These are phyloP conservation scores for Tolmerus cingulatus DNA, from an alignment of 2,888 invertebrate species.

Conservation along the genomic window DNA sequence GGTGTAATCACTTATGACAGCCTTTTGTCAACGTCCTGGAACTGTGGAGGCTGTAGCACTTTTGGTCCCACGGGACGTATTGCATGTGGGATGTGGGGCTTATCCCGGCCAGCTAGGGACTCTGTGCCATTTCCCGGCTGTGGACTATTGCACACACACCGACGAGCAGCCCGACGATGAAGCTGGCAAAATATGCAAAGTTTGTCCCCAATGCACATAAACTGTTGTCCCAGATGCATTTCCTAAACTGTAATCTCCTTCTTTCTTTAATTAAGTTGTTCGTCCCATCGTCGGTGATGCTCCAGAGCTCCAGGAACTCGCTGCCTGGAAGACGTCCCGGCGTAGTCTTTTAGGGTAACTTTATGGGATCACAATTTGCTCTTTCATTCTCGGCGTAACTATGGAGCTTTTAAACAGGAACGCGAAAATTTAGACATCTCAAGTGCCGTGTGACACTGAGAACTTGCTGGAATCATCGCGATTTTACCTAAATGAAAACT, in stretches of 20 bases:
- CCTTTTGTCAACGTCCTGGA: conserved; percentile 24
- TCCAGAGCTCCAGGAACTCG: neutral
- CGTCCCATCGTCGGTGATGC: neutral
- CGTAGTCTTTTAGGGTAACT: neutral
- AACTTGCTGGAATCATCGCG: neutral
- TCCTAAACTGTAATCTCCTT: conserved; percentile 12
- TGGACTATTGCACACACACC: neutral
- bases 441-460: neutral
- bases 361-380: neutral
- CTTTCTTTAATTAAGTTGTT: neutral
- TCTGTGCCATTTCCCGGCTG: neutral
- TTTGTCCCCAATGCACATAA: conserved; percentile 32
- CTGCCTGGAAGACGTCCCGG: neutral
- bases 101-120: neutral
- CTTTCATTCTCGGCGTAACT: neutral
- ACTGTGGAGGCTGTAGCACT: neutral
- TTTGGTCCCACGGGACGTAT: neutral
- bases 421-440: neutral
- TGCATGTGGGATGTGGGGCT: neutral
- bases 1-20: conserved; percentile 24
- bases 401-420: neutral
- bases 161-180: conserved; percentile 9
- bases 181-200: conserved; percentile 27
- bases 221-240: conserved; percentile 33
- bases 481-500: neutral